phyloP scores from a whole-genome alignment of 2,113 vertebrate species.

The Pelvicachromis taeniatus region DNA sequence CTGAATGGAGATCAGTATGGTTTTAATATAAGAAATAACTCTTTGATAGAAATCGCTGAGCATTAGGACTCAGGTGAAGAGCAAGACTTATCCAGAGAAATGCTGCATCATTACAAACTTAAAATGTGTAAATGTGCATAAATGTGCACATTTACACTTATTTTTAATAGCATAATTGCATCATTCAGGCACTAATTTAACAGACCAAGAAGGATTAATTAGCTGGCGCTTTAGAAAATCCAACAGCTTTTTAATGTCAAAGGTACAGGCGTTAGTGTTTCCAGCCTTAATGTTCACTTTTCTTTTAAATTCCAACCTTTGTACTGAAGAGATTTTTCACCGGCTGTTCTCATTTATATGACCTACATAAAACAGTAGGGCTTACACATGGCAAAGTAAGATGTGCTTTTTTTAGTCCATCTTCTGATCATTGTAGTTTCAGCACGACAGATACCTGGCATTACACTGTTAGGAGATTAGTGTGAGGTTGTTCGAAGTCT shows the following conservation, averaged over 20 bases:
- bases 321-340: neutral
- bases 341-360: neutral
- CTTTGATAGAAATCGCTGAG: neutral
- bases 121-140: neutral
- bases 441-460: neutral
- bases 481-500: neutral
- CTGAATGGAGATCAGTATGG: neutral
- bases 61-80: rapidly evolving
- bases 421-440: neutral
- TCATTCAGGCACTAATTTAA: neutral
- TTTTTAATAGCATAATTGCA: neutral
- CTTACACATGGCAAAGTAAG: neutral
- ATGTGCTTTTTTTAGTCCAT: neutral
- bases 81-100: neutral
- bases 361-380: neutral
- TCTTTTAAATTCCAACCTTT: neutral
- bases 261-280: neutral
- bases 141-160: neutral
- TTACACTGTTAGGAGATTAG: neutral
- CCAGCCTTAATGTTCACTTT: neutral
- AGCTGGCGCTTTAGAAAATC: neutral
- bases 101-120: neutral
- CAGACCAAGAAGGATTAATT: neutral
- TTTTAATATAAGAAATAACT: neutral
- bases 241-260: neutral